A percentile compares a stretch with the other conserved stretches of the same genome.
Conservation (phyloP, 2,888 invertebrate species). For the Acleris holmiana region DNA sequence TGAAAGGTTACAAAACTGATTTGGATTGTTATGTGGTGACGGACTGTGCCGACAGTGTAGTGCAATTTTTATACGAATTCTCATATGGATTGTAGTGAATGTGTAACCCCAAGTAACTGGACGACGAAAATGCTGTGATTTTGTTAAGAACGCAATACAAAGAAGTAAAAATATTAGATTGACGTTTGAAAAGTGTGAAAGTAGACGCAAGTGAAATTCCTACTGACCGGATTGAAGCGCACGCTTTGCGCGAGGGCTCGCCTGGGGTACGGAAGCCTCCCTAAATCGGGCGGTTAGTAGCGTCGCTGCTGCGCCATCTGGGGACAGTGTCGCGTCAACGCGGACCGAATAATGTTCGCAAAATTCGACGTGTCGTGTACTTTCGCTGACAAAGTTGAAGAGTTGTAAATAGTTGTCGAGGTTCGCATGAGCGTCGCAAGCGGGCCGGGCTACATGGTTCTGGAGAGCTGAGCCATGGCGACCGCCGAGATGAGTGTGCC, state of each 20-base stretch:
- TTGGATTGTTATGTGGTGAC: slow-evolving; percentile 57
- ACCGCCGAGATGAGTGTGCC: slow-evolving; percentile 85
- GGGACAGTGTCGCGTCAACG: slow-evolving; percentile 60
- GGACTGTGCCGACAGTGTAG: slow-evolving; percentile 65
- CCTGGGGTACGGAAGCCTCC: slow-evolving; percentile 53
- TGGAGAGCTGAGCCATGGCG: slow-evolving; percentile 77
- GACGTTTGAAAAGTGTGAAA: slow-evolving; percentile 71
- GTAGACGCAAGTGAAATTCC: slow-evolving; percentile 58
- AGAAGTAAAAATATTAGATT: slow-evolving; percentile 56
- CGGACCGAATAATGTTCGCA: slow-evolving; percentile 63
- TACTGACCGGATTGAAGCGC: slow-evolving; percentile 52
- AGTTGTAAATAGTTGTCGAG: slow-evolving; percentile 50
- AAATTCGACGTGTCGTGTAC: slow-evolving; percentile 73
- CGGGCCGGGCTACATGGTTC: slow-evolving; percentile 65
- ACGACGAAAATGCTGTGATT: slow-evolving; percentile 65
- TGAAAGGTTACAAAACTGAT: slow-evolving; percentile 57
- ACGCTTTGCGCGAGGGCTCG: slow-evolving; percentile 44
- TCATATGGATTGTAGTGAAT: slow-evolving; percentile 64
- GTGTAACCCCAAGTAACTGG: slow-evolving; percentile 49
- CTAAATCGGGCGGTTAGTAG: slow-evolving; percentile 52
- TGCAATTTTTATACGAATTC: slow-evolving; percentile 60
- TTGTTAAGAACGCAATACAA: slow-evolving; percentile 52
- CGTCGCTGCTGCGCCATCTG: slow-evolving; percentile 69
- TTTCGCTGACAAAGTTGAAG: slow-evolving; percentile 66
- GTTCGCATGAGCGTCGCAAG: slow-evolving; percentile 39